Evolutionary conservation across 2,888 invertebrate species (phyloP).

Genomic region (Xestobium rufovillosum): DNA sequence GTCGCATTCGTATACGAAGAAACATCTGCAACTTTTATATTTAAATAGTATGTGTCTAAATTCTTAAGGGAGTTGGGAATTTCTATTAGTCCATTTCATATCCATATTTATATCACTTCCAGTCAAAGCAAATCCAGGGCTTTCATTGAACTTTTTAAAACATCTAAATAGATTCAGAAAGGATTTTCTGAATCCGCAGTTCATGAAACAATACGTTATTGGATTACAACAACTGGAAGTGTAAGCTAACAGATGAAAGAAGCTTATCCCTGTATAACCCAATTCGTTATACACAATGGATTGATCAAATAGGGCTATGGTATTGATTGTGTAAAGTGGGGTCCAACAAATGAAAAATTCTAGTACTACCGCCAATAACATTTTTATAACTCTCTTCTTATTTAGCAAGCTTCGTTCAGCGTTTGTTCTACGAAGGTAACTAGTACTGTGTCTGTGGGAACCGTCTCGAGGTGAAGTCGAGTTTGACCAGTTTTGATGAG

Average conservation of each 20-base stretch:
- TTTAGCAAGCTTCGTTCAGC: constrained; percentile 45
- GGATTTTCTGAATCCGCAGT: constrained; percentile 56
- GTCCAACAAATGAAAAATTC: constrained; percentile 68
- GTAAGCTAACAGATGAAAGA: constrained; percentile 53
- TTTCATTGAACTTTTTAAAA: constrained; percentile 29
- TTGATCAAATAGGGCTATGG: constrained; percentile 49
- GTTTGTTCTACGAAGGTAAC: constrained; percentile 39
- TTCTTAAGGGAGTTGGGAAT: no score
- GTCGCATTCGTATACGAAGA: no score
- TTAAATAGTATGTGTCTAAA: no score
- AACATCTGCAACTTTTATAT: no score
- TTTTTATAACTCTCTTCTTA: constrained; percentile 50
- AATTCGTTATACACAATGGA: constrained; percentile 44
- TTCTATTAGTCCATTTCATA: constrained; percentile 32
- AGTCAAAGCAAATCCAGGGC: constrained; percentile 26
- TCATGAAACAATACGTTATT: constrained; percentile 64
- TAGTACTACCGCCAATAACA: constrained; percentile 61
- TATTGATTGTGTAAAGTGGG: constrained; percentile 54
- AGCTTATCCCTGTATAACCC: constrained; percentile 46
- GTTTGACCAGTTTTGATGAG: constrained; percentile 35
- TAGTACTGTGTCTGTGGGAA: constrained; percentile 24
- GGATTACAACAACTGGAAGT: constrained; percentile 59
- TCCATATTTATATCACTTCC: constrained; percentile 36
- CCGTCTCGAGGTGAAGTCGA: constrained; percentile 23
- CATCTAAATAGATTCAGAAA: constrained; percentile 54